A percentile compares a stretch with the other conserved stretches of the same genome.
These are phyloP conservation scores for Dicyrtoma fusca DNA, from an alignment of 2,888 invertebrate genomes.

Conservation along the genomic window DNA sequence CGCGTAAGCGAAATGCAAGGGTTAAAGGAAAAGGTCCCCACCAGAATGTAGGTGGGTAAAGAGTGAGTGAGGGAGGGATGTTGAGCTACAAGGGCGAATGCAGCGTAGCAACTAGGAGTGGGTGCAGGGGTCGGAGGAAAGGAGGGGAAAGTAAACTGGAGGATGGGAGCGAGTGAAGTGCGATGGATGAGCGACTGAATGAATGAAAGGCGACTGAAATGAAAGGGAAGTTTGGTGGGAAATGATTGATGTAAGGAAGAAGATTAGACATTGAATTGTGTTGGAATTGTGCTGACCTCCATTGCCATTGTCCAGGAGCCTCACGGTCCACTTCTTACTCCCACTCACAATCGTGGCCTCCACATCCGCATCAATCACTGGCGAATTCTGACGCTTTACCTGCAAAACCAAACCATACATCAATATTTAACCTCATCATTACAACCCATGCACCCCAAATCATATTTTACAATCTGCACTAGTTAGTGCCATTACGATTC, in stretches of 20 bases:
- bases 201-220: conserved; percentile 21
- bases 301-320: conserved; percentile 55
- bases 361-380: conserved; percentile 56
- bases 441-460: too few relatives aligned
- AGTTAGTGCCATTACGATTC: too few relatives aligned
- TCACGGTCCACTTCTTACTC: conserved; percentile 55
- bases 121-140: not conserved
- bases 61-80: not conserved
- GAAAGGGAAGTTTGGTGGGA: conserved; percentile 29
- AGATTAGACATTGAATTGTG: conserved; percentile 19
- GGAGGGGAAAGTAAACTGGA: conserved; percentile 1
- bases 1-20: not conserved
- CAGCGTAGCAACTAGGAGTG: not conserved
- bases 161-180: conserved; percentile 34
- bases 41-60: not conserved
- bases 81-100: not conserved
- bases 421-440: too few relatives aligned
- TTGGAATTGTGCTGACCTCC: conserved; percentile 52
- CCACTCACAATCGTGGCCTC: conserved; percentile 53
- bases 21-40: not conserved
- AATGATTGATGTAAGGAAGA: conserved; percentile 43
- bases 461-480: too few relatives aligned
- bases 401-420: conserved; percentile 31
- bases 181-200: conserved; percentile 40
- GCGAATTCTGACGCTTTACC: conserved; percentile 54